phyloP scores from a whole-genome alignment of 2,113 vertebrate species.

The Xyliphius kryptos region DNA sequence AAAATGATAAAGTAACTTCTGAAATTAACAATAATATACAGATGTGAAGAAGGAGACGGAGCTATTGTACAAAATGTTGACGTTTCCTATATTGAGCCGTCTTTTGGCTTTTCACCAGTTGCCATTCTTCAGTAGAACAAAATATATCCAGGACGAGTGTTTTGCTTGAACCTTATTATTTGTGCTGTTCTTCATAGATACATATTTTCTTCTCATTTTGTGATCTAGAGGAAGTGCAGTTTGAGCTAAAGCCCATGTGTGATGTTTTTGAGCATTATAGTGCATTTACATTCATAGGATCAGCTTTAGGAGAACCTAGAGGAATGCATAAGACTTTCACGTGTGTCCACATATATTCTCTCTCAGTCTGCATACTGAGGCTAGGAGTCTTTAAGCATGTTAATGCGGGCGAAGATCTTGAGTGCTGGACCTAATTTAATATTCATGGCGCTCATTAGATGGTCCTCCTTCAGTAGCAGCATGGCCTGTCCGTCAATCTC shows the following conservation, averaged over 20 bases:
- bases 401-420: slow-evolving; percentile 95
- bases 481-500: slow-evolving; percentile 94
- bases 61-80: slow-evolving; percentile 12
- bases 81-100: slow-evolving; percentile 7
- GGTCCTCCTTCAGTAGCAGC: slow-evolving; percentile 91
- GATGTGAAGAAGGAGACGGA: slow-evolving; percentile 16
- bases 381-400: slow-evolving; percentile 97
- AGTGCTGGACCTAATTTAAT: slow-evolving; percentile 93
- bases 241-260: slow-evolving; percentile 14
- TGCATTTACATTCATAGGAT: slow-evolving; percentile 37
- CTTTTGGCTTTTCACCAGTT: neutral
- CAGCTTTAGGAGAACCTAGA: slow-evolving; percentile 22
- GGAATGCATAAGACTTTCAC: slow-evolving; percentile 15
- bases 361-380: slow-evolving; percentile 36
- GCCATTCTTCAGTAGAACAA: slow-evolving; percentile 2
- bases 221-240: slow-evolving; percentile 13
- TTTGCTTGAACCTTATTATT: slow-evolving; percentile 7
- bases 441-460: slow-evolving; percentile 98
- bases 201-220: slow-evolving; percentile 11
- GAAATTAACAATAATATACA: slow-evolving; percentile 35
- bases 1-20: slow-evolving; percentile 39
- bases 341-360: slow-evolving; percentile 16
- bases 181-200: slow-evolving; percentile 35
- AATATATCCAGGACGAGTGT: neutral
- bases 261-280: slow-evolving; percentile 21